A percentile compares a stretch with the other conserved stretches of the same genome.
Evolutionary conservation across 2,888 invertebrate genomes (phyloP).

Genomic region (Sphinx pinastri): DNA sequence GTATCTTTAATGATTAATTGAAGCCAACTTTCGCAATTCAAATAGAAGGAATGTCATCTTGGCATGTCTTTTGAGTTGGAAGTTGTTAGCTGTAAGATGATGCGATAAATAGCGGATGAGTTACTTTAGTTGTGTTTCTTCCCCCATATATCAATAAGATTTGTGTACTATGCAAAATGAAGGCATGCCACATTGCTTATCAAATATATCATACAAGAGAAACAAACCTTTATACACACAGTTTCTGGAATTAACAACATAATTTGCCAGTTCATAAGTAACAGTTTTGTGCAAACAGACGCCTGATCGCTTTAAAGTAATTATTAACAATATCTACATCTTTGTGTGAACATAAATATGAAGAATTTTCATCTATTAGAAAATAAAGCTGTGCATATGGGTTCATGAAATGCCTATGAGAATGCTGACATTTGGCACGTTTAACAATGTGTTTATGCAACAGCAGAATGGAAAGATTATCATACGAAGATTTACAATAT

Average conservation of each 20-base stretch:
- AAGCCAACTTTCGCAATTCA: background rate
- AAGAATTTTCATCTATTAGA: background rate
- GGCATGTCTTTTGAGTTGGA: background rate
- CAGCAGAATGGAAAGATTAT: background rate
- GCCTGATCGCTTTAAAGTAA: background rate
- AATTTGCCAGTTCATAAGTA: background rate
- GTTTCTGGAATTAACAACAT: background rate
- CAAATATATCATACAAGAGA: background rate
- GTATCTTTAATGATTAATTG: background rate
- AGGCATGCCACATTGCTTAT: background rate
- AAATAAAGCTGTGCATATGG: background rate
- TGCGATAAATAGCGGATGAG: background rate
- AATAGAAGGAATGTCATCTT: background rate
- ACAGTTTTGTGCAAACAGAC: background rate
- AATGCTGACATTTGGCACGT: conserved; percentile 27
- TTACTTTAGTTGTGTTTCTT: background rate
- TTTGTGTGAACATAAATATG: conserved; percentile 1
- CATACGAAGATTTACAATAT: conserved; percentile 1
- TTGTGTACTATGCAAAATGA: background rate
- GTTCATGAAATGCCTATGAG: conserved; percentile 22
- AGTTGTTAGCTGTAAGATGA: background rate
- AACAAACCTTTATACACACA: background rate
- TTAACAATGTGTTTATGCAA: conserved; percentile 10
- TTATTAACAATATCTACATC: background rate
- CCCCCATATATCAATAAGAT: background rate